Percentiles rank a stretch among this genome's conserved stretches.
Evolutionary conservation across 2,888 invertebrate genomes (phyloP).

Genomic region (Lordiphosa fenestrarum): DNA sequence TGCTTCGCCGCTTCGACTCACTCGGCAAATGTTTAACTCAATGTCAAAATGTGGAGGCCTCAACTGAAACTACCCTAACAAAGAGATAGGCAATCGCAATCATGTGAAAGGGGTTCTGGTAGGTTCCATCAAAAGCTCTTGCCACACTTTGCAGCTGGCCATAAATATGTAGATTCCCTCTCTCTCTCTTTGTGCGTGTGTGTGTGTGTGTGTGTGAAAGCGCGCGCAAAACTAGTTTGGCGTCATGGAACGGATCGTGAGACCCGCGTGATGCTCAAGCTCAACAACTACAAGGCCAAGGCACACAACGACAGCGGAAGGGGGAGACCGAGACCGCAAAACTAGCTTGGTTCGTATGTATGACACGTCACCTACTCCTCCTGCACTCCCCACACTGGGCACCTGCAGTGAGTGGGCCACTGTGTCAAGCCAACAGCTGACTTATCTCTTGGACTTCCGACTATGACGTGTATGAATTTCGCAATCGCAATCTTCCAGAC

Average conservation of each 20-base stretch:
- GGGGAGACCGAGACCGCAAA: too few species aligned
- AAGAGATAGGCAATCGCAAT: constrained; percentile 3
- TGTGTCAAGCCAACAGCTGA: too few species aligned
- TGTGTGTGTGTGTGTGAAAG: background rate
- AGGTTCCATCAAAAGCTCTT: constrained; percentile 22
- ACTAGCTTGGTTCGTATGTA: too few species aligned
- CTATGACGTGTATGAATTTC: too few species aligned
- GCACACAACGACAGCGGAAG: too few species aligned
- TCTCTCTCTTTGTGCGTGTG: background rate
- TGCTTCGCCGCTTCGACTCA: too few species aligned
- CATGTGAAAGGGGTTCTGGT: constrained; percentile 27
- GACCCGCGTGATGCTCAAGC: background rate
- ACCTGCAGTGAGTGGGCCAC: too few species aligned
- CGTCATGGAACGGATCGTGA: background rate
- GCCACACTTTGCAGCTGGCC: constrained; percentile 18
- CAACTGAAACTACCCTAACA: constrained; percentile 5
- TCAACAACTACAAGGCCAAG: too few species aligned
- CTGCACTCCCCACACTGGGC: too few species aligned
- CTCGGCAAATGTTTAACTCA: background rate
- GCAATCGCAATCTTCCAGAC: too few species aligned
- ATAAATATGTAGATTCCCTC: background rate
- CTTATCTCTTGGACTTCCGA: too few species aligned
- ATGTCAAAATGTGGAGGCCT: background rate
- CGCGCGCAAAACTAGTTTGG: background rate
- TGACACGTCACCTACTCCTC: too few species aligned